Evolutionary conservation across 2,797 vertebrate genomes (phyloP).

Genomic region (Enteromius unitaeniatus): DNA sequence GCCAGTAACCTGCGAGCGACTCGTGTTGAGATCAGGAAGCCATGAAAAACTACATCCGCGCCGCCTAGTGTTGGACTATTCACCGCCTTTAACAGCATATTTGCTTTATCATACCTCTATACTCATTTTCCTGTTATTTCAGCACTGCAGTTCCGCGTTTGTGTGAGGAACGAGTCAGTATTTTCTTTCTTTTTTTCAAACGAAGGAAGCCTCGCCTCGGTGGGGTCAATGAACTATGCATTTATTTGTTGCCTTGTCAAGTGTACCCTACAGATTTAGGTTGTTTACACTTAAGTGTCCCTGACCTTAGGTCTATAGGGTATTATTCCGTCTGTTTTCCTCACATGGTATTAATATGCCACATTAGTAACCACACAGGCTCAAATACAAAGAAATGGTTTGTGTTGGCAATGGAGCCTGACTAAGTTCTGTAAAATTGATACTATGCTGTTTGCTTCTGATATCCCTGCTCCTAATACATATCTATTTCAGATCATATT

Average conservation of each 20-base stretch:
- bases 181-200: constrained; percentile 29
- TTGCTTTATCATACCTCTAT: background rate
- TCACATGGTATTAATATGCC: constrained; percentile 19
- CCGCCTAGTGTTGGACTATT: constrained; percentile 4
- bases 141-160: background rate
- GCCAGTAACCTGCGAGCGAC: constrained; percentile 49
- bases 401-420: background rate
- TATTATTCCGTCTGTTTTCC: constrained; percentile 37
- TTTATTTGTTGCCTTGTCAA: constrained; percentile 40
- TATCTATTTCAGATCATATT: constrained; percentile 6
- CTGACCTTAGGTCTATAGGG: constrained; percentile 47
- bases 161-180: background rate
- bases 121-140: background rate
- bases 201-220: constrained; percentile 69
- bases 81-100: too few relatives aligned
- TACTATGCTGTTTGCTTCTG: background rate
- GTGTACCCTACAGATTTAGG: constrained; percentile 47
- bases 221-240: constrained; percentile 72
- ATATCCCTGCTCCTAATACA: background rate
- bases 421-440: background rate
- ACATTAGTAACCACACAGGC: constrained; percentile 16
- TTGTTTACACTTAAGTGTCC: constrained; percentile 64
- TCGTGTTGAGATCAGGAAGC: constrained; percentile 50
- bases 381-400: constrained; percentile 4
- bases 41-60: background rate